phyloP scores from a whole-genome alignment of 64 coral and sea anemone genomes.

The Stichodactyla mertensii region DNA sequence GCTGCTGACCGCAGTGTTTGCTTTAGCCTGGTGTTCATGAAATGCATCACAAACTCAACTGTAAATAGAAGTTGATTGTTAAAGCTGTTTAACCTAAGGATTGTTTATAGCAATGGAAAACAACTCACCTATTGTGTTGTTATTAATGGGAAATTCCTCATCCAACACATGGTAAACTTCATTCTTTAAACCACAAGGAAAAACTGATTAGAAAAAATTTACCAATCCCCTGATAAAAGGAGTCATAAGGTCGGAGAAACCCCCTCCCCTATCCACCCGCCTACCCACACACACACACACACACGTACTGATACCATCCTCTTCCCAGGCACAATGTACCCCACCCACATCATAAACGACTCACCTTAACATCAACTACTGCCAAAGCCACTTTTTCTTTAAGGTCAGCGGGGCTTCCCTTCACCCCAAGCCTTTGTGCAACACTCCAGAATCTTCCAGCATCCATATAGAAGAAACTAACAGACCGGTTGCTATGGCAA shows the following conservation, averaged over 20 bases:
- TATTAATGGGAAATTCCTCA: constrained; percentile 49
- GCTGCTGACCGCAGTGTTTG: constrained; percentile 56
- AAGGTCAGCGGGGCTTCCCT: neutral
- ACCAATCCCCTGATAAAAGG: no score
- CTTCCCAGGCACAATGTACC: neutral
- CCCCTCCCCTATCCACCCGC: no score
- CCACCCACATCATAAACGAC: neutral
- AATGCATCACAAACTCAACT: constrained; percentile 95
- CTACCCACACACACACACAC: no score
- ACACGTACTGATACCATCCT: no score
- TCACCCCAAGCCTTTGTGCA: constrained; percentile 74
- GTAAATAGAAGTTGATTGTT: neutral
- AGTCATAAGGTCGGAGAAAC: no score
- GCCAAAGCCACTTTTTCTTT: constrained; percentile 49
- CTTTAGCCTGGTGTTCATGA: constrained; percentile 64
- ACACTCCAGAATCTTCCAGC: constrained; percentile 70
- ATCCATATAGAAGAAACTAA: constrained; percentile 94
- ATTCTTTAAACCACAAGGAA: constrained; percentile 52
- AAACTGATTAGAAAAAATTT: neutral
- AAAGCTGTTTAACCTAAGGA: neutral
- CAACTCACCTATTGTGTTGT: constrained; percentile 61
- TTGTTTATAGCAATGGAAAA: neutral
- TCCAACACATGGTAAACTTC: constrained; percentile 87
- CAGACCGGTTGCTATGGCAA: constrained; percentile 86
- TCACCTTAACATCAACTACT: constrained; percentile 85